A percentile compares a stretch with the other conserved stretches of the same genome.
These are phyloP conservation scores for Dryadula phaetusa DNA, from an alignment of 2,888 invertebrate genomes.

Conservation along the genomic window DNA sequence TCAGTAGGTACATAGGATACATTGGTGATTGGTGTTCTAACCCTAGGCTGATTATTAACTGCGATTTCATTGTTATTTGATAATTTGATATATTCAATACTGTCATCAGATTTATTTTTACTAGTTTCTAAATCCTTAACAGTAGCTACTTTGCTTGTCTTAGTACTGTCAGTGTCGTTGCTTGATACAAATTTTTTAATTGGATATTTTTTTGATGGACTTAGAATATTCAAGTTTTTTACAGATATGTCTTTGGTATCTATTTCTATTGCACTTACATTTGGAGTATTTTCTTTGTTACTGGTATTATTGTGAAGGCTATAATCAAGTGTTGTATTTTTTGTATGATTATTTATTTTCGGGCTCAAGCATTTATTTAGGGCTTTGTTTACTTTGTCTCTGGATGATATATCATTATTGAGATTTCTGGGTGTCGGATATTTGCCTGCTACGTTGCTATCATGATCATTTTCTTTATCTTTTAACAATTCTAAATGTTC, in stretches of 20 bases:
- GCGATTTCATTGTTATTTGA: slow-evolving; percentile 77
- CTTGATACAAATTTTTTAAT: slow-evolving; percentile 75
- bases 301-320: slow-evolving; percentile 58
- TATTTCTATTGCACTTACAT: slow-evolving; percentile 76
- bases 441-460: slow-evolving; percentile 59
- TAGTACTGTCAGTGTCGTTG: slow-evolving; percentile 69
- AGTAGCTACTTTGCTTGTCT: slow-evolving; percentile 75
- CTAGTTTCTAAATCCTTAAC: slow-evolving; percentile 79
- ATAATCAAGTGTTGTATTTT: slow-evolving; percentile 57
- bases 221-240: slow-evolving; percentile 75
- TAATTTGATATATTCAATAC: slow-evolving; percentile 76
- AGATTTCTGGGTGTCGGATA: slow-evolving; percentile 65
- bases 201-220: slow-evolving; percentile 80
- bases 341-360: slow-evolving; percentile 54
- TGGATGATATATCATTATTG: slow-evolving; percentile 61
- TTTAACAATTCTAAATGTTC: slow-evolving; percentile 75
- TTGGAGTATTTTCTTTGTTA: slow-evolving; percentile 65
- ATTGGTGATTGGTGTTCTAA: slow-evolving; percentile 78
- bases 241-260: slow-evolving; percentile 77
- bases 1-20: slow-evolving; percentile 74
- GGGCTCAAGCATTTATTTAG: slow-evolving; percentile 54
- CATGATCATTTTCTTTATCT: slow-evolving; percentile 62
- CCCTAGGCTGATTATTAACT: slow-evolving; percentile 79
- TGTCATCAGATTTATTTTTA: slow-evolving; percentile 74
- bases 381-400: slow-evolving; percentile 56